These are phyloP conservation scores for Onychostoma macrolepis DNA, from an alignment of 2,113 vertebrate species.

Conservation along the genomic window DNA sequence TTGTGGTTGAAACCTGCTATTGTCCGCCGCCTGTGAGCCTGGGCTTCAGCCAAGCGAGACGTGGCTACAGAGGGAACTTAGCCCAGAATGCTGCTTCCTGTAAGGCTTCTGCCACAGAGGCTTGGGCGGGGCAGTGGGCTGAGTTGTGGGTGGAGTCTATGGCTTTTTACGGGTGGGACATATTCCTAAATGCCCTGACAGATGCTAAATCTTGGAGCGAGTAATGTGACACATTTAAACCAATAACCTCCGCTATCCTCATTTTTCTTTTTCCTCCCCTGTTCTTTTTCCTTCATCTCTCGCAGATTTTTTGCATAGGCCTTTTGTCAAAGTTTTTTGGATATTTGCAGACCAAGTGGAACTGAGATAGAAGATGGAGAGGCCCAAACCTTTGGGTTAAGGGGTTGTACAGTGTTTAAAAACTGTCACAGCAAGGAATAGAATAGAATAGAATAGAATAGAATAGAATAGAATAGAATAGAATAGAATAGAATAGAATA, in stretches of 20 bases:
- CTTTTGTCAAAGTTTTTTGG: not conserved
- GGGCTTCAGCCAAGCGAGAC: constrained; percentile 56
- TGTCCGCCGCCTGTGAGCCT: constrained; percentile 51
- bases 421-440: not conserved
- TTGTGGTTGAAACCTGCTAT: constrained; percentile 43
- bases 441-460: not conserved
- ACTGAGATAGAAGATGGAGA: not conserved
- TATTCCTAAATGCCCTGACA: constrained; percentile 24
- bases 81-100: constrained; percentile 51
- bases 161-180: not conserved
- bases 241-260: not conserved
- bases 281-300: not conserved
- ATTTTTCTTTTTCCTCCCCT: not conserved
- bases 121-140: constrained; percentile 1
- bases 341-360: not conserved
- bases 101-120: constrained; percentile 37
- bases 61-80: constrained; percentile 54
- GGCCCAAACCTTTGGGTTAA: not conserved
- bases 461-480: no score
- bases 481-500: no score
- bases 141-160: not conserved
- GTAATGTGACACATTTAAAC: not conserved
- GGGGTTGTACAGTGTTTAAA: not conserved
- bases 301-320: not conserved
- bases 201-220: constrained; percentile 14